These are phyloP conservation scores for Drosophila guanche DNA, from an alignment of 1,140 invertebrate genomes.

Conservation along the genomic window DNA sequence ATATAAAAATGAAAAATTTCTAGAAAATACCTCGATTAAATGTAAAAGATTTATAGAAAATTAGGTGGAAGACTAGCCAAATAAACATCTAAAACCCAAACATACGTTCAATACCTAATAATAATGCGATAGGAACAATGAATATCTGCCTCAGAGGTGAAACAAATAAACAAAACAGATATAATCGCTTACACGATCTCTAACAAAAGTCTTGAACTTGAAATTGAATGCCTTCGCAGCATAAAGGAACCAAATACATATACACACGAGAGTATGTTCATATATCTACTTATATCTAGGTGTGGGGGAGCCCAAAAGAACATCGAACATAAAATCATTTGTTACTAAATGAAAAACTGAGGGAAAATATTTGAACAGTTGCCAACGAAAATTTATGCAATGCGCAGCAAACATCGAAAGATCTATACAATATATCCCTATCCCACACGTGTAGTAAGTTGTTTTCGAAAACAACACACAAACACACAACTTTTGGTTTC, in stretches of 20 bases:
- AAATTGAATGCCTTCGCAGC: constrained; percentile 52
- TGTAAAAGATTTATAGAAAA: constrained; percentile 30
- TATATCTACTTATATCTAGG: constrained; percentile 23
- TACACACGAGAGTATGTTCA: constrained; percentile 16
- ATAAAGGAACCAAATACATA: constrained; percentile 32
- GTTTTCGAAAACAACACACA: constrained; percentile 23
- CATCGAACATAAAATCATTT: constrained; percentile 73
- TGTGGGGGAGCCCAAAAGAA: no score
- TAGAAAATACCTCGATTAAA: constrained; percentile 36
- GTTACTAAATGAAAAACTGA: constrained; percentile 61
- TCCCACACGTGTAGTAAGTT: constrained; percentile 10
- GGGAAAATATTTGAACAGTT: constrained; percentile 72
- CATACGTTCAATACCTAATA: no score
- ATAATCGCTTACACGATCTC: constrained; percentile 34
- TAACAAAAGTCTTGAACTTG: constrained; percentile 72
- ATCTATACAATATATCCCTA: constrained; percentile 34
- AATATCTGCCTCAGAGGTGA: no score
- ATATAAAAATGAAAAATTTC: constrained; percentile 41
- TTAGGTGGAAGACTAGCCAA: constrained; percentile 10
- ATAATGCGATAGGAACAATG: no score
- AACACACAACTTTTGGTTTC: constrained; percentile 39
- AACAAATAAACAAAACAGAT: constrained; percentile 26
- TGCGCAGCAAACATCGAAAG: constrained; percentile 42
- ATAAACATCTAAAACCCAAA: constrained; percentile 12
- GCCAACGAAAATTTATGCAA: constrained; percentile 77